Percentiles rank a stretch among this genome's conserved stretches.
These are phyloP conservation scores for Trididemnum nubilum DNA, from an alignment of 23 tunicate species.

Conservation along the genomic window DNA sequence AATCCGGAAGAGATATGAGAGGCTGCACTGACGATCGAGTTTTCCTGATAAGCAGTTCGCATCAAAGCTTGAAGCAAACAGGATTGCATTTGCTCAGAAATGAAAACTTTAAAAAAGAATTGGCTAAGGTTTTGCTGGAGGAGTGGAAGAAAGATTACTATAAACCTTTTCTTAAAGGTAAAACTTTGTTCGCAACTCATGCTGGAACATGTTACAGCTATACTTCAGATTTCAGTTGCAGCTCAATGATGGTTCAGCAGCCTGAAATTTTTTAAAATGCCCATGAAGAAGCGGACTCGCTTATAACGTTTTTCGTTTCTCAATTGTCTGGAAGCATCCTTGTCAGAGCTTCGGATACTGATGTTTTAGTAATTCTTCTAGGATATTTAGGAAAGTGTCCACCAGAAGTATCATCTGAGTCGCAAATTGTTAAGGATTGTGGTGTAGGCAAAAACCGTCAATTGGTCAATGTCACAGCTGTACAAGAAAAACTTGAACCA, in stretches of 20 bases:
- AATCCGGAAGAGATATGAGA: too few relatives aligned
- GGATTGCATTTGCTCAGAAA: too few relatives aligned
- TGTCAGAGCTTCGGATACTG: neutral
- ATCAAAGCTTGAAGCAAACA: too few relatives aligned
- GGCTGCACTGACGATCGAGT: too few relatives aligned
- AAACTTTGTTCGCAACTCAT: neutral
- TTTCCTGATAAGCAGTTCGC: too few relatives aligned
- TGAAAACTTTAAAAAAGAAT: neutral
- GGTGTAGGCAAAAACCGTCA: too few relatives aligned
- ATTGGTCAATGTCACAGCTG: too few relatives aligned
- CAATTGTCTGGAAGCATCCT: neutral
- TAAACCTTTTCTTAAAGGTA: neutral
- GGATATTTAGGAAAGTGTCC: neutral
- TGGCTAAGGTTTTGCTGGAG: neutral
- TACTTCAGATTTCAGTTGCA: neutral
- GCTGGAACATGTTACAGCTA: neutral
- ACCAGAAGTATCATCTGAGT: neutral
- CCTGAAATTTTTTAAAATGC: neutral
- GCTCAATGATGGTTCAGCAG: neutral
- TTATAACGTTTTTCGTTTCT: neutral
- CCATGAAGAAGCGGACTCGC: neutral
- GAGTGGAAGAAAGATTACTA: neutral
- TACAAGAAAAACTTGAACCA: too few relatives aligned
- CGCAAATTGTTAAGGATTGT: neutral
- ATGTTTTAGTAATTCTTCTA: neutral